These are phyloP conservation scores for Lytechinus pictus DNA, from an alignment of 35 echinoderm and acorn worm species.

Conservation along the genomic window DNA sequence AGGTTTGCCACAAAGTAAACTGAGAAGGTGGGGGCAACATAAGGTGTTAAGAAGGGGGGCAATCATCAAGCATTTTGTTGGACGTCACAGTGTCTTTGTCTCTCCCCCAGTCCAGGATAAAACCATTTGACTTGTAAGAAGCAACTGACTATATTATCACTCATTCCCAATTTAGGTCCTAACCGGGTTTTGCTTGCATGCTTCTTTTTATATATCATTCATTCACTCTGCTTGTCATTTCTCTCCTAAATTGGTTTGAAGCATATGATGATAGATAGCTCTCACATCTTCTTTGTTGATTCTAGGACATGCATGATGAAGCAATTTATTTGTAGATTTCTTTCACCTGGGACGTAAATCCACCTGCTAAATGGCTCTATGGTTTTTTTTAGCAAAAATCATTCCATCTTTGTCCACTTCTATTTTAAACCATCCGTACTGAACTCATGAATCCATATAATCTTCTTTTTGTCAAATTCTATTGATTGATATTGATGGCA, in stretches of 20 bases:
- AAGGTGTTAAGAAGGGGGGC: neutral
- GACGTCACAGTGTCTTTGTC: neutral
- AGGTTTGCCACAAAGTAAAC: neutral
- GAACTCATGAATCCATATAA: neutral
- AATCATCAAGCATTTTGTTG: neutral
- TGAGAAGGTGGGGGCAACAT: neutral
- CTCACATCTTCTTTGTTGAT: neutral
- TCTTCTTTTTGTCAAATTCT: neutral
- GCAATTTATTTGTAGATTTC: neutral
- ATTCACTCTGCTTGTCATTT: neutral
- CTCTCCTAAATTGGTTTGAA: neutral
- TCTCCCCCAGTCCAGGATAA: neutral
- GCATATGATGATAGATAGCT: neutral
- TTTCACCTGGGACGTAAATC: neutral
- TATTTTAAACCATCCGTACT: neutral
- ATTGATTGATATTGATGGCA: neutral
- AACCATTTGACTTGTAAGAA: neutral
- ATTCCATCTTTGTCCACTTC: neutral
- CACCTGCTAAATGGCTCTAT: neutral
- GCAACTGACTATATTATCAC: neutral
- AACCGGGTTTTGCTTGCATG: neutral
- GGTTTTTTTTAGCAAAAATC: neutral
- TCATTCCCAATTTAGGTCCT: conserved; percentile 11
- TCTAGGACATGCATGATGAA: neutral
- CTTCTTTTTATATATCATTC: too few relatives aligned